A percentile compares a stretch with the other conserved stretches of the same genome.
Evolutionary conservation across 2,797 vertebrate species (phyloP).

Genomic region (Ctenochaetus hawaiiensis): DNA sequence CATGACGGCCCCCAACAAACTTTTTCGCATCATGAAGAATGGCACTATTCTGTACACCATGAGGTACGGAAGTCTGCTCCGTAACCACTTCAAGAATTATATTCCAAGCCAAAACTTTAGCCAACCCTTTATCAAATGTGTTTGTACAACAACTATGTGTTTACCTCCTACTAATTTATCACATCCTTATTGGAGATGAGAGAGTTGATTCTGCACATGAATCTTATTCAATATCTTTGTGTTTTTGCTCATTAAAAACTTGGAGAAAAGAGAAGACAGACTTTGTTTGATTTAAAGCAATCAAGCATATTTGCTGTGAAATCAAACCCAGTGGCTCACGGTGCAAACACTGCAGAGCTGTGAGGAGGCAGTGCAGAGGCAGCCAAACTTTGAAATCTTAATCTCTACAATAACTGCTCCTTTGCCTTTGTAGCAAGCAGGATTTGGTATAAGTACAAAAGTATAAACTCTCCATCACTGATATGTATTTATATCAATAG

Average conservation of each 20-base stretch:
- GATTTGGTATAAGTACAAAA: background rate
- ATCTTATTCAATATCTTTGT: background rate
- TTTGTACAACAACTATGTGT: background rate
- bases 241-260: constrained; percentile 24
- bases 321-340: constrained; percentile 15
- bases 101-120: background rate
- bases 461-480: background rate
- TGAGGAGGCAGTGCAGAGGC: constrained; percentile 32
- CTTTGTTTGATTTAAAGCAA: constrained; percentile 52
- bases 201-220: background rate
- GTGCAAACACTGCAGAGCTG: constrained; percentile 48
- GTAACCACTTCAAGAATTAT: background rate
- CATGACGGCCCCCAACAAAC: constrained; percentile 98
- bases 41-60: constrained; percentile 99
- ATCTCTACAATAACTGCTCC: constrained; percentile 13
- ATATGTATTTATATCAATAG: background rate
- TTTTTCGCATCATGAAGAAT: constrained; percentile 99
- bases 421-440: background rate
- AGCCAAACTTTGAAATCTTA: constrained; percentile 24
- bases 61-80: constrained; percentile 85
- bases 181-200: background rate
- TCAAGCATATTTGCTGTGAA: constrained; percentile 39
- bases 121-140: background rate
- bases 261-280: constrained; percentile 16
- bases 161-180: background rate